Evolutionary conservation across 2,797 vertebrate genomes (phyloP).

Genomic region (Forpus xanthops): DNA sequence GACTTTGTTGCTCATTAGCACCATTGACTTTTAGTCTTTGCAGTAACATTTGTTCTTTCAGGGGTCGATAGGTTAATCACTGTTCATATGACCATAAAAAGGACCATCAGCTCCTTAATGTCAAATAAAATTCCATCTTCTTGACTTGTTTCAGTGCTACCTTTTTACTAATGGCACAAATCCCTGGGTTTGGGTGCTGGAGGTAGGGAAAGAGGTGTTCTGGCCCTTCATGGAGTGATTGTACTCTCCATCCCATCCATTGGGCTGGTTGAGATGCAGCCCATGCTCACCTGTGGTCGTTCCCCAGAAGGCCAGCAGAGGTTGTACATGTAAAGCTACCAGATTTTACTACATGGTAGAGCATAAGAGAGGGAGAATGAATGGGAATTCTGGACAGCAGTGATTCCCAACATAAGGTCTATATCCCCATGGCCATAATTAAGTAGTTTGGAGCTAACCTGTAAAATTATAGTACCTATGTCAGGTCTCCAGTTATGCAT

Average conservation of each 20-base stretch:
- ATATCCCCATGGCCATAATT: not conserved
- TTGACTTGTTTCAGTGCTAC: not conserved
- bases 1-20: not conserved
- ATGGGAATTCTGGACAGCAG: not conserved
- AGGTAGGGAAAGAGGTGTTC: not conserved
- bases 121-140: not conserved
- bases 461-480: not conserved
- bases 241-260: not conserved
- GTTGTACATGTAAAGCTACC: not conserved
- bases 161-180: not conserved
- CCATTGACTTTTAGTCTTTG: not conserved
- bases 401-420: not conserved
- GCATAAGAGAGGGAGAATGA: not conserved
- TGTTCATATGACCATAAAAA: fast-evolving
- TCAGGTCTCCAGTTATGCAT: not conserved
- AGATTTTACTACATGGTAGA: fast-evolving
- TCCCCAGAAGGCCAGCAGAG: not conserved
- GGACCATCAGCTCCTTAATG: not conserved
- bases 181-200: not conserved
- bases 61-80: not conserved
- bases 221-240: not conserved
- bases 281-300: fast-evolving
- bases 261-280: not conserved
- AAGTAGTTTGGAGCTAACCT: not conserved
- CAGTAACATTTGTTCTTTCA: not conserved